Evolutionary conservation across 2,113 vertebrate genomes (phyloP), one percentile per base, ranked within the genome.

Genomic region (Thryonomys swinderianus): DNA sequence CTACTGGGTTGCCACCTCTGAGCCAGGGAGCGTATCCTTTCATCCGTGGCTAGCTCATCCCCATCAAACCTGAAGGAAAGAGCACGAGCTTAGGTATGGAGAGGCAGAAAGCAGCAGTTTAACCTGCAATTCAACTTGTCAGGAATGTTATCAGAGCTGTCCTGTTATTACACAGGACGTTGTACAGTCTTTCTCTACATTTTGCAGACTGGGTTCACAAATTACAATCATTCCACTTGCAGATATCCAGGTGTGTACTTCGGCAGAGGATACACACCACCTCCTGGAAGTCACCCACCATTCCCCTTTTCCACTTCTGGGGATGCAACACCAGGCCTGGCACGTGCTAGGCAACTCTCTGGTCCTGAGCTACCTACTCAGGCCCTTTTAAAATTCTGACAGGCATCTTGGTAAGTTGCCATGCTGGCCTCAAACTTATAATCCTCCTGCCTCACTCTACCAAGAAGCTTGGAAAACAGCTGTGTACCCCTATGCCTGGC

Each of bases 1-100:
- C 99, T 99, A 87, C 97, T 98, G 0, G 99, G 99, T 42, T 99
- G 99, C 99, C 99, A 99, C 94, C 99, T 99, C 98, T 99, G 99
- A 37, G 99, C 99, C 97, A 99, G 98, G 0, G 99, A 99, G 20
- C 99, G 99, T 88, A 99, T 99, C 37, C 98, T 99, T 96, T 99
- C 99, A 23, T 99, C 99, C 0, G 99, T 99, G 57, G 99, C 99
- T 92, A 99, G 99, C 9, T 99, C 99, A 40, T 99, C 99, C 14
- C 99, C 99, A 55, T 99, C 99, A 96, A 99, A 99, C 96, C 99
- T 99, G 67, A 14, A 34, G 69, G 88, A 62, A 48, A 32, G 18
- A 48, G 45, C 64, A 79, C 42, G 76, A 11, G 34, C 82, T 6
- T 64, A 25, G 85, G 37, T 4, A 61, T 14, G 18, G 4, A 34